These are phyloP conservation scores for Eudemis profundana DNA, from an alignment of 2,888 invertebrate species.

Conservation along the genomic window DNA sequence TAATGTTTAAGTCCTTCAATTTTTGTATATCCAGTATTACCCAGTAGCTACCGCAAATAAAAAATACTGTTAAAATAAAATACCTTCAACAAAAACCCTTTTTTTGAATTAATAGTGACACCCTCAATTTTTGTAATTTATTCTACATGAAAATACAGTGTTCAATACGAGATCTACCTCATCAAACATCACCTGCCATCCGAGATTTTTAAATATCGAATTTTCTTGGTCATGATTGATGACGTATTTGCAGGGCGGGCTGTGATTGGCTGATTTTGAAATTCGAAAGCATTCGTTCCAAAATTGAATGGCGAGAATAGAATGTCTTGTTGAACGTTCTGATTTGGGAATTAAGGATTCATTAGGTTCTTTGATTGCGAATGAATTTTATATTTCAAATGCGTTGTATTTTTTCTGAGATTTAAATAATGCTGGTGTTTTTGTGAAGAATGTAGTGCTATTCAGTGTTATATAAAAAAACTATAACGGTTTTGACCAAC, in stretches of 20 bases:
- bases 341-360: slow-evolving; percentile 56
- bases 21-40: no score
- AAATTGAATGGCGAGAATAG: slow-evolving; percentile 55
- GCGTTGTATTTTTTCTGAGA: slow-evolving; percentile 21
- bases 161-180: slow-evolving; percentile 14
- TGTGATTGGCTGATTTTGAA: slow-evolving; percentile 73
- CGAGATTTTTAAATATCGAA: slow-evolving; percentile 50
- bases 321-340: slow-evolving; percentile 56
- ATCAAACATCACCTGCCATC: slow-evolving; percentile 5
- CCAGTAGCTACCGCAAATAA: no score
- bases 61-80: no score
- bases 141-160: no score
- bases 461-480: not conserved
- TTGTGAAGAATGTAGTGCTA: not conserved
- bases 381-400: slow-evolving; percentile 35
- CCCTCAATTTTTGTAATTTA: no score
- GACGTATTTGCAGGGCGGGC: slow-evolving; percentile 62
- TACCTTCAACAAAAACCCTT: no score
- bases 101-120: no score
- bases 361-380: slow-evolving; percentile 35
- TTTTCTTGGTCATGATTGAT: slow-evolving; percentile 63
- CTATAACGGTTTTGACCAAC: no score
- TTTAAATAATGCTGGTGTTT: slow-evolving; percentile 11
- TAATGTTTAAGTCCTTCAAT: no score
- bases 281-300: slow-evolving; percentile 61